Evolutionary conservation across 2,113 vertebrate genomes (phyloP), one percentile per base, ranked within the genome.

Genomic region (Talpa occidentalis): DNA sequence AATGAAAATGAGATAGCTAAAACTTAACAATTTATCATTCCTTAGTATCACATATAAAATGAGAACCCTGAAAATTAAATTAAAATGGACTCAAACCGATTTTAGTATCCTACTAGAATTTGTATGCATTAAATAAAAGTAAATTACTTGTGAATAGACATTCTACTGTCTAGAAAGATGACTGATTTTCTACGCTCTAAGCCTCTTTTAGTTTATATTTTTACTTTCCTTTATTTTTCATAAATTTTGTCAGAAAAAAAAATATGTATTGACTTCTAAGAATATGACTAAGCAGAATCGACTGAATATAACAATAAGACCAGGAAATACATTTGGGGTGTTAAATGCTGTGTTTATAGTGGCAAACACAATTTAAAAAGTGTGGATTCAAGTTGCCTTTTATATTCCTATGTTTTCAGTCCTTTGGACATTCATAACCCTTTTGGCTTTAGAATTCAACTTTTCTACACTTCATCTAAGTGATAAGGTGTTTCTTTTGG

Each of bases 361-460:
- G 40, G n/a, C 40, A 84, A 90, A 69, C 12, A 42, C 2, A 8
- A 49, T 94, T 56, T 21, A 47, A 74, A 89, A 90, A 84, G 40
- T 67, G 9, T 69, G 32, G 12, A 56, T 56, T 95, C 10, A 35
- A 49, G 59, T 37, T 81, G 37, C 35, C 37, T 85, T 79, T 93
- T 90, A 81, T 90, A 87, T 88, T 94, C 28, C 49, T 47, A 6
- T 78, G 42, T 91, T 81, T 93, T 91, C 47, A 90, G 60, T 84
- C 35, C 67, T 90, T 73, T 85, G 44, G 60, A 59, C 24, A 64
- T 92, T 93, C 44, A 81, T 52, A 94, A 90, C 14, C 4, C 4
- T 67, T 94, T 90, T 88, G 76, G 66, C 47, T 93, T 96, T 87
- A 92, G 49, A 84, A 90, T 80, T 94, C 54, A 95, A 52, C 66